Evolutionary conservation across 2,113 vertebrate species (phyloP).

Genomic region (Dromas ardeola): DNA sequence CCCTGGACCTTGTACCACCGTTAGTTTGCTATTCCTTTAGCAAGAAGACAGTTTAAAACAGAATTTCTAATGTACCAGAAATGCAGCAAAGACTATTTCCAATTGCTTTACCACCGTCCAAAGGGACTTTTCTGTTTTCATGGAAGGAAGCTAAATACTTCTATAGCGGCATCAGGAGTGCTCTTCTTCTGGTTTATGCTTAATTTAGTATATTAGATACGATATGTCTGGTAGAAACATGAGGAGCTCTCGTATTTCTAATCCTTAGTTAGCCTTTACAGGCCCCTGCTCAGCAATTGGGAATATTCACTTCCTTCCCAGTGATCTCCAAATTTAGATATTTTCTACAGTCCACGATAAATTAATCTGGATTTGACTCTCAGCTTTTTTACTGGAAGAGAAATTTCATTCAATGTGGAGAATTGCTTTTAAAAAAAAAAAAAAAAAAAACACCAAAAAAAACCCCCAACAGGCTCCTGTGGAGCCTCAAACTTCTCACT

Average conservation of each 20-base stretch:
- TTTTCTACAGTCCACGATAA: neutral
- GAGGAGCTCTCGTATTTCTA: neutral
- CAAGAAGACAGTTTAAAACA: neutral
- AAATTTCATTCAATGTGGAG: neutral
- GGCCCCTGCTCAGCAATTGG: neutral
- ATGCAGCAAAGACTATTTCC: neutral
- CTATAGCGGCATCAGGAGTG: fast-evolving
- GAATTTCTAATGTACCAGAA: neutral
- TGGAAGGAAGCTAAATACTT: neutral
- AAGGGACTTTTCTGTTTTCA: neutral
- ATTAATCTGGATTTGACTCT: neutral
- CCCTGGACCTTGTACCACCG: neutral
- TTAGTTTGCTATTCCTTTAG: neutral
- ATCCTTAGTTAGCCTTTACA: neutral
- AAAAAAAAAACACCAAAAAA: neutral
- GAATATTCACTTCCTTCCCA: constrained; percentile 2
- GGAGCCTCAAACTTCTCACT: neutral
- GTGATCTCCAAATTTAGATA: neutral
- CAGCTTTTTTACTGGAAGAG: neutral
- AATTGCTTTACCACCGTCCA: neutral
- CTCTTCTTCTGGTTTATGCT: neutral
- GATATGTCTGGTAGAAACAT: neutral
- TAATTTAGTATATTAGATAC: neutral
- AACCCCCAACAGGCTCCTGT: neutral
- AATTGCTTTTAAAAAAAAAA: neutral